phyloP scores from a whole-genome alignment of 2,797 vertebrate genomes.

The Pteronotus mesoamericanus region DNA sequence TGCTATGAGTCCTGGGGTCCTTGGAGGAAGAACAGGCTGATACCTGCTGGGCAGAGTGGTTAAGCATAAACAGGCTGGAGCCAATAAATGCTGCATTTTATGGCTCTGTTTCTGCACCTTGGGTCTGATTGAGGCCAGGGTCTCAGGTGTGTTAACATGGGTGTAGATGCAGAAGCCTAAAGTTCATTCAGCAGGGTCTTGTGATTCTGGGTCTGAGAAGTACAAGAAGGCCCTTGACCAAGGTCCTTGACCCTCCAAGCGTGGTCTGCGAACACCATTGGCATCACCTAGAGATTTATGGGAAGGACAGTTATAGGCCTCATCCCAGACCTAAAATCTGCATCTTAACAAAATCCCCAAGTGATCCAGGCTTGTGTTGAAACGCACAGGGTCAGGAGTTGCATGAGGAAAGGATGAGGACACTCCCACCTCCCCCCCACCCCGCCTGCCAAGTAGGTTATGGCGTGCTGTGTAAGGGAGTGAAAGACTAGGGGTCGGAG shows the following conservation, averaged over 20 bases:
- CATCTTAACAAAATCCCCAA: not conserved
- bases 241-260: not conserved
- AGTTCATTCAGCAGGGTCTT: not conserved
- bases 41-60: not conserved
- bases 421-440: too few relatives aligned
- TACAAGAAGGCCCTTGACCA: not conserved
- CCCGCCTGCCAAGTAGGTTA: not conserved
- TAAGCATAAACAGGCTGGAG: not conserved
- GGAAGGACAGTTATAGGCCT: not conserved
- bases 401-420: not conserved
- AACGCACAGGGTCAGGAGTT: not conserved
- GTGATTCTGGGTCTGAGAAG: not conserved
- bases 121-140: not conserved
- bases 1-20: not conserved
- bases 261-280: not conserved
- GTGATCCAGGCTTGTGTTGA: not conserved
- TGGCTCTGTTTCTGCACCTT: not conserved
- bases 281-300: not conserved
- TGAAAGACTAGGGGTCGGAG: not conserved
- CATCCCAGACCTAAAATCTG: not conserved
- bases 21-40: fast-evolving
- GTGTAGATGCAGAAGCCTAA: not conserved
- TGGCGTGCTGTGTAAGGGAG: not conserved
- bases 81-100: not conserved
- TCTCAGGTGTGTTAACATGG: not conserved